phyloP scores from a whole-genome alignment of 1,140 invertebrate genomes.

The Drosophila erecta region DNA sequence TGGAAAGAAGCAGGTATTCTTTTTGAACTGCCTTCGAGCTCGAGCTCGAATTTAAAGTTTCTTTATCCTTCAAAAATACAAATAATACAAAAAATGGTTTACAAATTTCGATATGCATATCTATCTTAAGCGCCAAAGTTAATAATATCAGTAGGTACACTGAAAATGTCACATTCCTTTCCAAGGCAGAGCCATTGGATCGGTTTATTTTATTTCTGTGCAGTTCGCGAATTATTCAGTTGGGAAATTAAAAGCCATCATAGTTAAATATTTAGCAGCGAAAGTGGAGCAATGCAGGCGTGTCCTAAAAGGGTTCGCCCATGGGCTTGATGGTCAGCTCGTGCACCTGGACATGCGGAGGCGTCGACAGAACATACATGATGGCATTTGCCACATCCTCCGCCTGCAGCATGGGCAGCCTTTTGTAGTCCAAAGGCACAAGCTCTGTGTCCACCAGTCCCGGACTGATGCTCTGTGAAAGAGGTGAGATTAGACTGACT shows the following conservation, averaged over 20 bases:
- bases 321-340: slow-evolving; percentile 78
- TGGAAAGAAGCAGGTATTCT: too few relatives aligned
- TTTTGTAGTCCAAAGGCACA: slow-evolving; percentile 61
- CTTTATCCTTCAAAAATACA: too few relatives aligned
- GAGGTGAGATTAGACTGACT: slow-evolving; percentile 10
- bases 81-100: too few relatives aligned
- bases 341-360: slow-evolving; percentile 85
- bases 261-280: slow-evolving; percentile 1
- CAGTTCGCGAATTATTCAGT: slow-evolving; percentile 4
- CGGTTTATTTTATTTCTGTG: not conserved
- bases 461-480: slow-evolving; percentile 86
- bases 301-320: slow-evolving; percentile 65
- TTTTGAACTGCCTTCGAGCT: too few relatives aligned
- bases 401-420: slow-evolving; percentile 72
- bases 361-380: slow-evolving; percentile 85
- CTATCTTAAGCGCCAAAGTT: too few relatives aligned
- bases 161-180: not conserved
- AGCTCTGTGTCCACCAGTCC: slow-evolving; percentile 87
- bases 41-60: too few relatives aligned
- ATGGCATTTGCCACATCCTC: slow-evolving; percentile 86
- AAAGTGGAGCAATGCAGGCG: not conserved
- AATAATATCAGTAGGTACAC: too few relatives aligned
- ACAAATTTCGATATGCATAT: too few relatives aligned
- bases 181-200: not conserved
- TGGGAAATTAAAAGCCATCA: not conserved